A percentile compares a stretch with the other conserved stretches of the same genome.
Conservation (phyloP, 1,140 invertebrate genomes). For the Bombus superbus region DNA sequence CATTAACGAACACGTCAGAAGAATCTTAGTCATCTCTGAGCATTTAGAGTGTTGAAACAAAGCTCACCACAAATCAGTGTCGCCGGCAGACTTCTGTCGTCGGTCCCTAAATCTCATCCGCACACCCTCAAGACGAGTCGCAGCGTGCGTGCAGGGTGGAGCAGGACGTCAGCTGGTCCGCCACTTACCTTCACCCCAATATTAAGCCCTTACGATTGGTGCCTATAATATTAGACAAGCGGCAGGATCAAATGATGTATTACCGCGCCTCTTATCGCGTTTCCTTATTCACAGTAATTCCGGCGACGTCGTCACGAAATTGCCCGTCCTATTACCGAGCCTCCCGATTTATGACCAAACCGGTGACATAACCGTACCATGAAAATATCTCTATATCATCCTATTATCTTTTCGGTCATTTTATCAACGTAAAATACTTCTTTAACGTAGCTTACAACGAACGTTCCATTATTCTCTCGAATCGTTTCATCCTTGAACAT, state of each 20-base stretch:
- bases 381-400: too few relatives aligned
- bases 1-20: conserved; percentile 26
- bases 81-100: conserved; percentile 80
- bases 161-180: conserved; percentile 81
- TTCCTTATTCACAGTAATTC: conserved; percentile 50
- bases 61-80: conserved; percentile 83
- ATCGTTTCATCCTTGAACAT: neutral
- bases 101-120: conserved; percentile 82
- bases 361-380: neutral
- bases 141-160: conserved; percentile 81
- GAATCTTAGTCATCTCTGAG: conserved; percentile 61
- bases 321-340: neutral
- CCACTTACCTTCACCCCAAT: conserved; percentile 83
- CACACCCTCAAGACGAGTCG: conserved; percentile 82
- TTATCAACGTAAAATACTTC: neutral
- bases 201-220: conserved; percentile 83
- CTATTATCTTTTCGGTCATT: neutral
- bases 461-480: neutral
- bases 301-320: conserved; percentile 5
- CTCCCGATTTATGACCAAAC: neutral
- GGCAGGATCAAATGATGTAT: conserved; percentile 81
- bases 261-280: conserved; percentile 67
- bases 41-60: conserved; percentile 81
- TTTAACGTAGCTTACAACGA: neutral
- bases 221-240: conserved; percentile 82